Base-by-base conservation (phyloP, 2,888 invertebrate genomes). In the Spicauda simplicius region DNA sequence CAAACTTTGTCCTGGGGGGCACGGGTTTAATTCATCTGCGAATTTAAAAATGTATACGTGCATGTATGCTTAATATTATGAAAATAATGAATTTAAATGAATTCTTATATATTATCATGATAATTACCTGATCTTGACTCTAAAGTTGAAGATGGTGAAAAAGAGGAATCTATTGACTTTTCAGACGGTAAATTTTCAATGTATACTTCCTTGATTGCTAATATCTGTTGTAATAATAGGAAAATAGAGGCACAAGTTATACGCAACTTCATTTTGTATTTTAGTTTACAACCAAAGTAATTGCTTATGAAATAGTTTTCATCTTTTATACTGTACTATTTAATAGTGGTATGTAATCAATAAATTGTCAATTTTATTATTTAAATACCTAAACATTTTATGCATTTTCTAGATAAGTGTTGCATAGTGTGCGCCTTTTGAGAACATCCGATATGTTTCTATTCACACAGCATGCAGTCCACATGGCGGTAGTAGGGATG, bases 1-100 rank as follows among this genome's bases (percentile, higher is more conserved):
- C 12, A 73, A 72, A 64, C 79, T 81, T 61, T 74, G 70, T 12
- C 70, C 59, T 52, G 64, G 52, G 7, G 77, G 65, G 5, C 75
- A 74, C 50, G 33, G 30, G 14, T 2, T 3, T 41, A 14, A 14
- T 14, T 41, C 14, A 41, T 4, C 41, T 41, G 41, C 14, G 14
- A 41, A 41, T 41, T 41, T 41, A 41, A 41, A 41, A 41, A 33
- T 33, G n/a, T n/a, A n/a, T n/a, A n/a, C n/a, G n/a, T n/a, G n/a
- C n/a, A n/a, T n/a, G n/a, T n/a, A 33, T 25, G 5, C 25, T 25
- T 4, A 25, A 25, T 5, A 25, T 25, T 25, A 25, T 25, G 25
- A 25, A 25, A 2, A 4, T 25, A 25, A 25, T 5, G 5, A 25
- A 25, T 4, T 25, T 25, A 25, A 25, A 25, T 25, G 5, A 25